phyloP scores from a whole-genome alignment of 2,888 invertebrate genomes.

The Euplagia quadripunctaria region DNA sequence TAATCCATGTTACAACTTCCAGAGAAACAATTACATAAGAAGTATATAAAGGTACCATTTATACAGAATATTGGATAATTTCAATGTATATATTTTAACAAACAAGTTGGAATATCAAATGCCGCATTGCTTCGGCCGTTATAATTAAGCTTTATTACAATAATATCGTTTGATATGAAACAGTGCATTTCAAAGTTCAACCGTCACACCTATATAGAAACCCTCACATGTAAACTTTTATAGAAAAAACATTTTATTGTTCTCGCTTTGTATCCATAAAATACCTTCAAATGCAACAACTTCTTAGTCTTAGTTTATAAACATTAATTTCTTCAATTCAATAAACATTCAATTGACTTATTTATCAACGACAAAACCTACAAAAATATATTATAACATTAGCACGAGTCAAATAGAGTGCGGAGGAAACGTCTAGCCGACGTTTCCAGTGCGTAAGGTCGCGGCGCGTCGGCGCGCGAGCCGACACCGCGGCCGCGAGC shows the following conservation, averaged over 20 bases:
- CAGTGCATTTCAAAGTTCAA: conserved; percentile 77
- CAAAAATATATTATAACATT: conserved; percentile 86
- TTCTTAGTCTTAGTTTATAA: conserved; percentile 86
- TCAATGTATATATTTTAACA: conserved; percentile 77
- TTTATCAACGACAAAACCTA: conserved; percentile 86
- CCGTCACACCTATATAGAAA: conserved; percentile 75
- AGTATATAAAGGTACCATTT: conserved; percentile 62
- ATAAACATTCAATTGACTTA: conserved; percentile 87
- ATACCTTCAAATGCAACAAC: conserved; percentile 88
- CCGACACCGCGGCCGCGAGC: conserved; percentile 28
- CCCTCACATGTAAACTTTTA: conserved; percentile 84
- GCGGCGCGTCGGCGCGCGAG: conserved; percentile 36
- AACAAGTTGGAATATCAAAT: conserved; percentile 83
- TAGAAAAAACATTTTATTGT: conserved; percentile 87
- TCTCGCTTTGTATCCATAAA: conserved; percentile 86
- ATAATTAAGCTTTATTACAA: conserved; percentile 70
- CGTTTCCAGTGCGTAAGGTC: conserved; percentile 50
- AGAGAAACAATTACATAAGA: conserved; percentile 58
- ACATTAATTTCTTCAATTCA: conserved; percentile 84
- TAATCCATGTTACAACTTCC: conserved; percentile 71
- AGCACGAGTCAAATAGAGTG: conserved; percentile 82
- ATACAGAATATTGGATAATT: conserved; percentile 66
- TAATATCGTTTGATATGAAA: conserved; percentile 84
- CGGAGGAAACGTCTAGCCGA: conserved; percentile 65
- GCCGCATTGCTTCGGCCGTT: conserved; percentile 67